Conservation (phyloP, 2,113 vertebrate genomes). For the Oncorhynchus keta region DNA sequence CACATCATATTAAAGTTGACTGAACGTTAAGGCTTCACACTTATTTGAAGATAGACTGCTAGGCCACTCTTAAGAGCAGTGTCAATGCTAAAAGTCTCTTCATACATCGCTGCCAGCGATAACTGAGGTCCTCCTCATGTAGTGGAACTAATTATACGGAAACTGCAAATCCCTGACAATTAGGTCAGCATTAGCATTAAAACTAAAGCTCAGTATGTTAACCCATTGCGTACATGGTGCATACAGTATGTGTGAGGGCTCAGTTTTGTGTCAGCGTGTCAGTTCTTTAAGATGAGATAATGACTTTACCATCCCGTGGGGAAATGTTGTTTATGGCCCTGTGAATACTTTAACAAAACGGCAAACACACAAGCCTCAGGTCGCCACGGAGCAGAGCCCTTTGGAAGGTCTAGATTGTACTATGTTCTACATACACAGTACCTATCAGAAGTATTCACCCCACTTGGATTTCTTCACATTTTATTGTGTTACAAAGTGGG, state of each 20-base stretch:
- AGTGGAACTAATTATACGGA: background rate
- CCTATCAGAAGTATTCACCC: too few species aligned
- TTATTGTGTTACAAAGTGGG: too few species aligned
- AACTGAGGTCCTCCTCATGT: background rate
- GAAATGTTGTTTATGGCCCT: too few species aligned
- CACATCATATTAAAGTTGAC: constrained; percentile 4
- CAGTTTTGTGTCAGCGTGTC: background rate
- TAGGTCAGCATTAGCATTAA: background rate
- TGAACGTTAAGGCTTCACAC: constrained; percentile 8
- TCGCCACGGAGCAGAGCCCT: too few species aligned
- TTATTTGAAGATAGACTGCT: background rate
- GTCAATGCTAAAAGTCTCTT: background rate
- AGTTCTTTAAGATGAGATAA: background rate
- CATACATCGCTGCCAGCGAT: too few species aligned
- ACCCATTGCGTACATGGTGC: background rate
- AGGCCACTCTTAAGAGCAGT: background rate
- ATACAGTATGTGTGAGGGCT: background rate
- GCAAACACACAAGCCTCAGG: too few species aligned
- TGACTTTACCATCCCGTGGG: too few species aligned
- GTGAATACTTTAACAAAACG: too few species aligned
- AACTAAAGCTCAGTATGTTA: background rate
- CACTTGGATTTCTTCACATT: too few species aligned
- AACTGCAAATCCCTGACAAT: background rate
- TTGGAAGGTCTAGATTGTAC: too few species aligned
- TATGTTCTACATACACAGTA: too few species aligned